phyloP scores from a whole-genome alignment of 2,113 vertebrate species.

The Stercorarius parasiticus region DNA sequence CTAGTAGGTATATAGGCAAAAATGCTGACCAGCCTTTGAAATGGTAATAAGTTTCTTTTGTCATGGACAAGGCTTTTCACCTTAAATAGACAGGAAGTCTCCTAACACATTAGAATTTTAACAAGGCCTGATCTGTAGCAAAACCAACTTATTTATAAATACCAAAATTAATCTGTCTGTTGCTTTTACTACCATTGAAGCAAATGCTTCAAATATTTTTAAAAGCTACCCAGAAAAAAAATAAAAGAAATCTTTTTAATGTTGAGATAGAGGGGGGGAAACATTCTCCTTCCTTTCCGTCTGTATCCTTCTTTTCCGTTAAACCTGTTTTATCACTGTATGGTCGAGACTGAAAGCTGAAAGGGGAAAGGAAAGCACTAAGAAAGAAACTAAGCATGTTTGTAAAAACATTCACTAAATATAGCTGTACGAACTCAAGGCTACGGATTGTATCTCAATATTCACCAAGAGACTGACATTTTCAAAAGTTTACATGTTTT shows the following conservation, averaged over 20 bases:
- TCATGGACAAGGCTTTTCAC: slow-evolving; percentile 4
- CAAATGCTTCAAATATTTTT: not conserved
- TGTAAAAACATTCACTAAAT: not conserved
- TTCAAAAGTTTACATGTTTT: not conserved
- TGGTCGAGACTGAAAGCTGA: not conserved
- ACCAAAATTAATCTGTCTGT: not conserved
- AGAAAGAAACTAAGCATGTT: not conserved
- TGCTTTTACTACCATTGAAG: not conserved
- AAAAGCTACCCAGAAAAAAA: not conserved
- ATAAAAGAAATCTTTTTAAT: not conserved
- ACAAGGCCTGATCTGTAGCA: not conserved
- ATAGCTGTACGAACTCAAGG: not conserved
- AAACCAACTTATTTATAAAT: too few species aligned
- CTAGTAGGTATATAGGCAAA: not conserved
- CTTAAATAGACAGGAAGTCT: not conserved
- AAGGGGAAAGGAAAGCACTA: not conserved
- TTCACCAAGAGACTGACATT: not conserved
- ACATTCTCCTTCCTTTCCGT: not conserved
- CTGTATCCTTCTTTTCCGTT: not conserved
- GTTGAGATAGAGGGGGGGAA: not conserved
- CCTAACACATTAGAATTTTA: slow-evolving; percentile 2
- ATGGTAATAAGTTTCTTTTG: slow-evolving; percentile 32
- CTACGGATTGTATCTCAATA: not conserved
- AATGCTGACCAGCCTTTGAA: slow-evolving; percentile 42
- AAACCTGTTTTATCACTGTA: not conserved